Base-by-base conservation (phyloP, 2,888 invertebrate genomes). In the Tineola bisselliella region DNA sequence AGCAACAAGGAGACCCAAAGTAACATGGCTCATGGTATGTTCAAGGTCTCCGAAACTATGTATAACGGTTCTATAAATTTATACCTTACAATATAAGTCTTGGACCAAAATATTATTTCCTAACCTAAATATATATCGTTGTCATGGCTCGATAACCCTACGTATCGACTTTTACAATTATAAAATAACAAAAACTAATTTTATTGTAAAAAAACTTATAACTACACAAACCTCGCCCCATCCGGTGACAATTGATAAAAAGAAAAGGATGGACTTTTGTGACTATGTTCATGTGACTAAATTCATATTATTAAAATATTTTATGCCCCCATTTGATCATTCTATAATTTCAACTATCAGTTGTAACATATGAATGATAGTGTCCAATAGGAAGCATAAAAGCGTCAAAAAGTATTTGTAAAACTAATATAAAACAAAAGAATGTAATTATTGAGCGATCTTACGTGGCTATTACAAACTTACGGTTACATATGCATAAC, bases 131-230 rank as follows among this genome's bases (percentile, higher is more conserved):
- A 60, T 68, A 59, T 15, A 38, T 72, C 58, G 76, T 76, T 84
- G 84, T 86, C 86, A 84, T 84, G 86, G 84, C 82, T 77, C 81
- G 84, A 81, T 82, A 79, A 79, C 78, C 25, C 81, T 76, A 79
- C 69, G 76, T 78, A 78, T 77, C 77, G 75, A 77, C 78, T 74
- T 77, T 76, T 71, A 69, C 78, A 73, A 73, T 76, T 13, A 43
- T 59, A 56, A 12, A 56, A 38, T 38, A 38, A 38, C 38, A 48
- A 18, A 18, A 48, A 13, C 48, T 48, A 48, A 48, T 12, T 18
- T 18, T 38, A 38, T 38, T 38, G 38, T 31, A 31, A n/a, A n/a
- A 25, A 25, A 25, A 38, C 38, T 38, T 38, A 38, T 19, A 72
- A 73, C 77, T 77, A 79, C 77, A 79, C 77, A 77, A 79, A 84